phyloP scores from a whole-genome alignment of 37 sponge, comb jelly and placozoan genomes.

The Chondrilla cf. caribensis region DNA sequence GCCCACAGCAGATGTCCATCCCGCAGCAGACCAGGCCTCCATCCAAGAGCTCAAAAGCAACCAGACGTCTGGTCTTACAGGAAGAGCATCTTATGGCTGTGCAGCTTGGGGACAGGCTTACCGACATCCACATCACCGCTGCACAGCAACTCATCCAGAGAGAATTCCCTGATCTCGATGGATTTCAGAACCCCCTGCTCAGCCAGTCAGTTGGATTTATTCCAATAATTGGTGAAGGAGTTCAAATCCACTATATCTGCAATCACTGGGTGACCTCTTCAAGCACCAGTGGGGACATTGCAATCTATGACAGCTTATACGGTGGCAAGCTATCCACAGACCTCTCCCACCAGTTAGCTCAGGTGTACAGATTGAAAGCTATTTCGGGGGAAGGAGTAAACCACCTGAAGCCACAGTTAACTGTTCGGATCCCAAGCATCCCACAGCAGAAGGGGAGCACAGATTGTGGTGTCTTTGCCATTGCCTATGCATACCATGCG shows the following conservation, averaged over 20 bases:
- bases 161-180: not conserved
- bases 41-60: not conserved
- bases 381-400: not conserved
- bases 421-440: not conserved
- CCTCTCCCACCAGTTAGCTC: not conserved
- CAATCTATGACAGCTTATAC: not conserved
- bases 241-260: not conserved
- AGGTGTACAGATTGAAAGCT: not conserved
- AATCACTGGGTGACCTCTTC: not conserved
- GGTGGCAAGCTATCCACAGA: not conserved
- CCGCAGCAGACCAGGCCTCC: not conserved
- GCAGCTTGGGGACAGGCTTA: slow-evolving; percentile 1
- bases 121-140: not conserved
- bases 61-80: not conserved
- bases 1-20: not conserved
- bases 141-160: not conserved
- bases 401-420: not conserved
- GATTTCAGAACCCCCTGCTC: not conserved
- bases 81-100: not conserved
- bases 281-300: not conserved
- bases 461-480: slow-evolving; percentile 18
- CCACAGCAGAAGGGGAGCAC: not conserved
- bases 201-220: not conserved
- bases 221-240: not conserved
- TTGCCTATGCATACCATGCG: slow-evolving; percentile 5